Evolutionary conservation across 2,888 invertebrate species (phyloP).

Genomic region (Drepana falcataria): DNA sequence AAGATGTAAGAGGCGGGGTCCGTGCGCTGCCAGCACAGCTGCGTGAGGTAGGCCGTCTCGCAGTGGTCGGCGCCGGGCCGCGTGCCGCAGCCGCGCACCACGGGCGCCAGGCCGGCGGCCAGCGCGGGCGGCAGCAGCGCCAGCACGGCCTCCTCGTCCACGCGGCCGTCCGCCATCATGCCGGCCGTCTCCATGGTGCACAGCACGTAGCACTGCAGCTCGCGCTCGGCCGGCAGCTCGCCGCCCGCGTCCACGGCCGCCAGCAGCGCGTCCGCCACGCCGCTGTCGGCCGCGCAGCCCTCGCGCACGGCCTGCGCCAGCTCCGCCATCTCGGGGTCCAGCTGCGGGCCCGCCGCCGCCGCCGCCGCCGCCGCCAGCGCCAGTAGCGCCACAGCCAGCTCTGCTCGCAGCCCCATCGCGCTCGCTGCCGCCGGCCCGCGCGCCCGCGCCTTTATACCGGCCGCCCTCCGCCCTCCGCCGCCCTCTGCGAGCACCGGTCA

Average conservation of each 20-base stretch:
- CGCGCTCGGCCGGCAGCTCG: constrained; percentile 42
- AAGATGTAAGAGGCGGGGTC: constrained; percentile 56
- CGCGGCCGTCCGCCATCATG: constrained; percentile 54
- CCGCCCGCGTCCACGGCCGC: constrained; percentile 54
- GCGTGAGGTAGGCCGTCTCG: constrained; percentile 62
- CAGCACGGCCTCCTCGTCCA: constrained; percentile 61
- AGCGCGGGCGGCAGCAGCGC: constrained; percentile 53
- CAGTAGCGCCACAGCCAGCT: constrained; percentile 32
- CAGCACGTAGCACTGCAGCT: constrained; percentile 65
- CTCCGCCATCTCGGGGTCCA: constrained; percentile 66
- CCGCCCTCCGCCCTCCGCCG: constrained; percentile 7
- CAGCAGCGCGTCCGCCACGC: constrained; percentile 46
- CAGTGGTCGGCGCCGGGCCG: constrained; percentile 55
- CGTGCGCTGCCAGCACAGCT: constrained; percentile 62
- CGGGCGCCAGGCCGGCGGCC: constrained; percentile 33
- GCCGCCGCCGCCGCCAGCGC: constrained; percentile 13
- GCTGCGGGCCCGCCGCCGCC: constrained; percentile 7
- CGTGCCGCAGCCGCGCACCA: constrained; percentile 50
- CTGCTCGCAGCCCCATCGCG: constrained; percentile 50
- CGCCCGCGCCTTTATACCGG: constrained; percentile 7
- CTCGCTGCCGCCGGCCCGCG: constrained; percentile 7
- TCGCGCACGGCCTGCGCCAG: constrained; percentile 59
- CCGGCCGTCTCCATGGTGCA: constrained; percentile 70
- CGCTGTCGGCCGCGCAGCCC: constrained; percentile 52
- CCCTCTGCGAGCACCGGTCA: constrained; percentile 26